phyloP scores from a whole-genome alignment of 2,797 vertebrate genomes.

The Momotus momota region DNA sequence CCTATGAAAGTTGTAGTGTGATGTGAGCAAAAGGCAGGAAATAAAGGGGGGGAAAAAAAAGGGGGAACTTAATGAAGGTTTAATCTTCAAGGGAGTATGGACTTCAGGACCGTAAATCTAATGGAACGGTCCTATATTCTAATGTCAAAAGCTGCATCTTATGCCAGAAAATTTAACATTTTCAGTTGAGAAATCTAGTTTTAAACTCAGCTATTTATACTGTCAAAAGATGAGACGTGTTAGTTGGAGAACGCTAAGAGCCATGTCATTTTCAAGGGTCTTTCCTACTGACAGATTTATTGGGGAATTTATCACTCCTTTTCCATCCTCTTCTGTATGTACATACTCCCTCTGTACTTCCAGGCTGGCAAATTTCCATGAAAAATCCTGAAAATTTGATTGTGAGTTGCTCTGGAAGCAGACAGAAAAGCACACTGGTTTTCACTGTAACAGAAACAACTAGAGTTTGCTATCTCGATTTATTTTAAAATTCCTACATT shows the following conservation, averaged over 20 bases:
- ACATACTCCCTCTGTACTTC: neutral
- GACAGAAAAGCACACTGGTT: neutral
- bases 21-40: conserved; percentile 80
- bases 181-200: conserved; percentile 51
- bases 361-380: conserved; percentile 26
- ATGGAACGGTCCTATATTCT: conserved; percentile 71
- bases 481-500: neutral
- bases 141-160: conserved; percentile 75
- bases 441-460: neutral
- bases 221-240: conserved; percentile 58
- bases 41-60: conserved; percentile 60
- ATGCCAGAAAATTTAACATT: conserved; percentile 63
- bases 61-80: conserved; percentile 80
- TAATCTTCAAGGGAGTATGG: conserved; percentile 82
- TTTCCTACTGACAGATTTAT: conserved; percentile 69
- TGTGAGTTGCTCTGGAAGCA: neutral
- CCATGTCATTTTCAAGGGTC: conserved; percentile 22
- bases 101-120: conserved; percentile 77
- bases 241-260: conserved; percentile 53
- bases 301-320: conserved; percentile 57
- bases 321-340: neutral
- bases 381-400: conserved; percentile 8
- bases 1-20: conserved; percentile 71
- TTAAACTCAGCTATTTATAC: conserved; percentile 51
- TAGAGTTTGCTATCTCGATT: neutral